Evolutionary conservation across 2,113 vertebrate species (phyloP).

Genomic region (Xyrauchen texanus): DNA sequence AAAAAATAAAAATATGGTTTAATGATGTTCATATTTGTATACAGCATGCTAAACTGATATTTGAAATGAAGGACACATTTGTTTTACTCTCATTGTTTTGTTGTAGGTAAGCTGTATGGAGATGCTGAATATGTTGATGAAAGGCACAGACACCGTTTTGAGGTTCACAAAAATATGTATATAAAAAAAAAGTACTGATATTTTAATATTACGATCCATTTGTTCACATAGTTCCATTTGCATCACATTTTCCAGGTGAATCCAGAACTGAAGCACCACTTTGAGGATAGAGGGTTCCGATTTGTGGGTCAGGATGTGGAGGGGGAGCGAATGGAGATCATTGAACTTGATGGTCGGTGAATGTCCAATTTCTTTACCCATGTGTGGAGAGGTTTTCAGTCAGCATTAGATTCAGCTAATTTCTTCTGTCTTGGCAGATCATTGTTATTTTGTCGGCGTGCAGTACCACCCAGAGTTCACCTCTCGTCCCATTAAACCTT

Average conservation of each 20-base stretch:
- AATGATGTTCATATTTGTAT: no score
- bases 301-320: conserved; percentile 95
- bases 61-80: not conserved
- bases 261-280: conserved; percentile 84
- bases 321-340: conserved; percentile 93
- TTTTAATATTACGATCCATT: not conserved
- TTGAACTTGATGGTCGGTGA: conserved; percentile 84
- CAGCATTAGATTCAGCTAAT: not conserved
- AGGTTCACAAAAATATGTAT: conserved; percentile 70
- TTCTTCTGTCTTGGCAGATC: conserved; percentile 74
- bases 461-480: conserved; percentile 97
- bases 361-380: not conserved
- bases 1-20: not conserved
- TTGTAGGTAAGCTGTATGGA: conserved; percentile 88
- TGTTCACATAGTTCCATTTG: not conserved
- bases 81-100: not conserved
- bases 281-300: conserved; percentile 86
- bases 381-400: not conserved
- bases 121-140: conserved; percentile 88
- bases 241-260: conserved; percentile 81
- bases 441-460: conserved; percentile 92
- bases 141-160: conserved; percentile 92
- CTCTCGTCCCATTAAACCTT: conserved; percentile 94
- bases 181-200: not conserved
- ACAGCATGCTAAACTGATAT: not conserved